Conservation (phyloP, 2,888 invertebrate genomes). For the Cepaea hortensis region DNA sequence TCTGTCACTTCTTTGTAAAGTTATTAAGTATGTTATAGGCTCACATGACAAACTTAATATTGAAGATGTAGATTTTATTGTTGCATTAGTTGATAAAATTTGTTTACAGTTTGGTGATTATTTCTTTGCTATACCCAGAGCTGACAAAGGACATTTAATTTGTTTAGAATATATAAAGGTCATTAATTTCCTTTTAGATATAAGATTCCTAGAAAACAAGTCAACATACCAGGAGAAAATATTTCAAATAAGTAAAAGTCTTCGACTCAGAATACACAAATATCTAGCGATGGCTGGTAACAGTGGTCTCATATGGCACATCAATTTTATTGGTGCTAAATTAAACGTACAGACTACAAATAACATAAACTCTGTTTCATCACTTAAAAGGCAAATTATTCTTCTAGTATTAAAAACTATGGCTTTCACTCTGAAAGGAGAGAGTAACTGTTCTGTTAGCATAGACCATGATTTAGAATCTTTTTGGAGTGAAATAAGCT, state of each 20-base stretch:
- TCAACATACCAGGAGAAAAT: background rate
- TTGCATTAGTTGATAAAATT: background rate
- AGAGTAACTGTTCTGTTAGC: too few species aligned
- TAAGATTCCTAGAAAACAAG: conserved; percentile 4
- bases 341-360: background rate
- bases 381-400: conserved; percentile 5
- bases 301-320: background rate
- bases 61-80: background rate
- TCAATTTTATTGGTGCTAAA: conserved; percentile 23
- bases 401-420: conserved; percentile 26
- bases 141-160: conserved; percentile 11
- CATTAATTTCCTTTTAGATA: conserved; percentile 2
- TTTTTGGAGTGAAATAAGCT: conserved; percentile 10
- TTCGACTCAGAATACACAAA: background rate
- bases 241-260: background rate
- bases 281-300: background rate
- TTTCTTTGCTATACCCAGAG: background rate
- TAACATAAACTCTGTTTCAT: background rate
- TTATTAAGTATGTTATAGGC: background rate
- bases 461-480: background rate
- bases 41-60: background rate
- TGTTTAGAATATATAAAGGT: conserved; percentile 25
- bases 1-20: conserved; percentile 21
- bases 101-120: background rate
- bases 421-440: conserved; percentile 1